Conservation (phyloP, 2,888 invertebrate genomes). For the Microplitis manilae region DNA sequence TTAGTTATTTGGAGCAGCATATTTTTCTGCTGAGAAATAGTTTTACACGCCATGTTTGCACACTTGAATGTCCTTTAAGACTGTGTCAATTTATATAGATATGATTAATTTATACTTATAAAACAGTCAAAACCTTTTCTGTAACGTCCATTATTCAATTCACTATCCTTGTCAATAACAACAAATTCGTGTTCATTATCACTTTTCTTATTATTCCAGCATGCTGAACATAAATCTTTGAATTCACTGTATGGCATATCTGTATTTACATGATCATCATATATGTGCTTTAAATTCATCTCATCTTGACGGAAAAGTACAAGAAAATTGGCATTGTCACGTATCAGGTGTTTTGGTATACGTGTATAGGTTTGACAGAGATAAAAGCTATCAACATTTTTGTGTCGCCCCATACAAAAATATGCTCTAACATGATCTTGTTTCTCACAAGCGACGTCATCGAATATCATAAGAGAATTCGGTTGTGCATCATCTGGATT, state of each 20-base stretch:
- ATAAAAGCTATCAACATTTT: neutral
- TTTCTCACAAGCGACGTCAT: neutral
- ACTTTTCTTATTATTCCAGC: no score
- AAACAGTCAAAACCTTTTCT: no score
- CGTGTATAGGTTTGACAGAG: no score
- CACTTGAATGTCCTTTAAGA: neutral
- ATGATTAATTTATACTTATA: slow-evolving; percentile 27
- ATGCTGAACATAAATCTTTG: no score
- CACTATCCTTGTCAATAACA: no score
- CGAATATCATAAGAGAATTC: neutral
- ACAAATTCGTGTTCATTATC: no score
- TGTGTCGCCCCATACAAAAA: slow-evolving; percentile 26
- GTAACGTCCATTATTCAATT: no score
- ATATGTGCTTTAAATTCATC: no score
- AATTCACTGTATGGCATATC: no score
- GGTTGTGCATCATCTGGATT: neutral
- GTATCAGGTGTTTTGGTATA: neutral
- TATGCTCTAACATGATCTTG: neutral
- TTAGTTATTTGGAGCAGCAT: no score
- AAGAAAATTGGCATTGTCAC: neutral
- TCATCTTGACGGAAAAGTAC: no score
- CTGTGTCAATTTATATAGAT: slow-evolving; percentile 16
- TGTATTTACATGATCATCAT: neutral
- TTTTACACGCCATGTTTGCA: slow-evolving; percentile 38
- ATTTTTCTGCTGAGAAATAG: no score